phyloP scores from a whole-genome alignment of 2,888 invertebrate genomes.

The Tubulanus polymorphus region DNA sequence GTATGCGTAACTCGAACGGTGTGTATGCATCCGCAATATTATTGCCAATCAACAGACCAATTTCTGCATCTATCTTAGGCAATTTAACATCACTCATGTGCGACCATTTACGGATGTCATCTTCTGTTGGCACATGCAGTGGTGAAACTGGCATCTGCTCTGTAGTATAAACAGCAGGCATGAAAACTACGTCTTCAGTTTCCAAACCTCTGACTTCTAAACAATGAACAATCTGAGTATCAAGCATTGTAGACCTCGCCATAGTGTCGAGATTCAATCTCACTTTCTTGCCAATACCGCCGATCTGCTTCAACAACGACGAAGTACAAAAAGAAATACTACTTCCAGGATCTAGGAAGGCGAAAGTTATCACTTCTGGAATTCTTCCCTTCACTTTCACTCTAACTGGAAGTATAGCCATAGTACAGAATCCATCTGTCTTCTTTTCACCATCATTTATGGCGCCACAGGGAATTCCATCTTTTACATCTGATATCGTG shows the following conservation, averaged over 20 bases:
- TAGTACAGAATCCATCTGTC: conserved; percentile 5
- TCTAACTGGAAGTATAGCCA: conserved; percentile 10
- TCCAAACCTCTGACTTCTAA: conserved; percentile 3
- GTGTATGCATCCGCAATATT: conserved; percentile 8
- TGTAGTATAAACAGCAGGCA: background rate
- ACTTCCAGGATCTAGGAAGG: conserved; percentile 11
- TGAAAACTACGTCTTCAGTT: background rate
- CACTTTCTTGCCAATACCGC: background rate
- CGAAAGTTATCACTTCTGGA: conserved; percentile 1
- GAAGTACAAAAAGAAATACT: conserved; percentile 11
- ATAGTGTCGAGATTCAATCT: conserved; percentile 5
- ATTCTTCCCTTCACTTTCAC: conserved; percentile 3
- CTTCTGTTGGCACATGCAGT: background rate
- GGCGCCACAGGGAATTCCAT: background rate
- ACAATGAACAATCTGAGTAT: background rate
- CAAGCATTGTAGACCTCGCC: background rate
- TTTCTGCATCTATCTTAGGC: background rate
- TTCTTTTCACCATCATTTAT: background rate
- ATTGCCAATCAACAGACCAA: conserved; percentile 1
- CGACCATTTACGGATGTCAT: background rate
- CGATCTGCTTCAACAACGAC: conserved; percentile 2
- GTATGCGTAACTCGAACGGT: conserved; percentile 7
- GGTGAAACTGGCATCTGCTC: background rate
- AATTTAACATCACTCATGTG: background rate
- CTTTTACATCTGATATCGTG: background rate